A percentile compares a stretch with the other conserved stretches of the same genome.
Evolutionary conservation across 2,888 invertebrate genomes (phyloP).

Genomic region (Dendrolimus houi): DNA sequence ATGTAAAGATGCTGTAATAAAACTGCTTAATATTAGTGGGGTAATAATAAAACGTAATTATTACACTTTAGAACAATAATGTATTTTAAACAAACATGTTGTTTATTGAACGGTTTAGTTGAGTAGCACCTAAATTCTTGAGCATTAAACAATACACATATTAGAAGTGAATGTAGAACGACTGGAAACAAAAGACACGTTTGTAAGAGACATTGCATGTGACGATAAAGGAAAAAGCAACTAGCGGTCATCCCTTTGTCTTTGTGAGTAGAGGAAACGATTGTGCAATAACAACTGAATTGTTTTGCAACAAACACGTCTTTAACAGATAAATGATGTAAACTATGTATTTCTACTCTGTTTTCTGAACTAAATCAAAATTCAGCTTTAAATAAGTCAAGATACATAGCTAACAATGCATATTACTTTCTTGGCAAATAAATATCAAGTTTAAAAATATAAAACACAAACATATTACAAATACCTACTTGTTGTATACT

Average conservation of each 20-base stretch:
- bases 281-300: slow-evolving; percentile 35
- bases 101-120: slow-evolving; percentile 8
- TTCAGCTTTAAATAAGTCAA: too few species aligned
- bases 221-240: slow-evolving; percentile 38
- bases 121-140: slow-evolving; percentile 22
- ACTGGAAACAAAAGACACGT: slow-evolving; percentile 45
- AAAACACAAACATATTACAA: too few species aligned
- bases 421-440: too few species aligned
- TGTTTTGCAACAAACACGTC: slow-evolving; percentile 27
- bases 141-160: slow-evolving; percentile 32
- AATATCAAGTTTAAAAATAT: too few species aligned
- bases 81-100: not conserved
- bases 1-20: not conserved
- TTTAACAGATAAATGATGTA: not conserved
- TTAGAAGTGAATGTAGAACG: slow-evolving; percentile 37
- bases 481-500: too few species aligned
- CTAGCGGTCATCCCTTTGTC: slow-evolving; percentile 52
- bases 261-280: slow-evolving; percentile 29
- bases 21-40: not conserved
- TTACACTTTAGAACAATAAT: not conserved
- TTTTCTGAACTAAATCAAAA: too few species aligned
- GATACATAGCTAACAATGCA: too few species aligned
- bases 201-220: slow-evolving; percentile 37
- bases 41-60: not conserved
- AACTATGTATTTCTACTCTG: too few species aligned